Evolutionary conservation across 1,140 invertebrate species (phyloP).

Genomic region (Adoxophyes honmai): DNA sequence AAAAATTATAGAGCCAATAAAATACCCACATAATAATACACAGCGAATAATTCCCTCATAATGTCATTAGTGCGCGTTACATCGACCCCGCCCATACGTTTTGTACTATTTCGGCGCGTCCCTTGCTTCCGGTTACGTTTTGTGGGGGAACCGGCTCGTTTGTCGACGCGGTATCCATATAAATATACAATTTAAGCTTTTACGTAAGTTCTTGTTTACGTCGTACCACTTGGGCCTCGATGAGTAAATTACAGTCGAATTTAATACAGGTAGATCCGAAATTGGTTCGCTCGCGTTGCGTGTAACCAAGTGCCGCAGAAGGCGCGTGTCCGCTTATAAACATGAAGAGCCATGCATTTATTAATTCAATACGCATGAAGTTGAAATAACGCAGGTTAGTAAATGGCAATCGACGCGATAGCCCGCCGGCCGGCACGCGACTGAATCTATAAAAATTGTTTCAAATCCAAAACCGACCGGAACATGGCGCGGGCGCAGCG

Average conservation of each 20-base stretch:
- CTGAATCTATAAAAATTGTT: conserved; percentile 17
- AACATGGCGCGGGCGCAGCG: conserved; percentile 29
- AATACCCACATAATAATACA: too few species aligned
- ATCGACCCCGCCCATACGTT: conserved; percentile 62
- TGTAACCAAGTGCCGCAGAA: not conserved
- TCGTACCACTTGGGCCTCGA: not conserved
- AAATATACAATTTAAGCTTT: conserved; percentile 5
- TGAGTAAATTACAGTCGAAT: not conserved
- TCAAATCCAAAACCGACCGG: conserved; percentile 35
- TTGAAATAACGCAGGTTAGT: conserved; percentile 29
- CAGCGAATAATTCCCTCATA: conserved; percentile 23
- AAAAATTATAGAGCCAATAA: too few species aligned
- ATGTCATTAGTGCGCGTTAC: conserved; percentile 45
- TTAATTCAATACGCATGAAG: conserved; percentile 27
- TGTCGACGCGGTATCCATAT: not conserved
- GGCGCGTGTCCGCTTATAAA: not conserved
- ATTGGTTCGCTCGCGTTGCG: not conserved
- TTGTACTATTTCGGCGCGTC: conserved; percentile 48
- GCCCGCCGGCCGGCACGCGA: conserved; percentile 36
- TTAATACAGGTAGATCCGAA: not conserved
- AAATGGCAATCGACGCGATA: conserved; percentile 34
- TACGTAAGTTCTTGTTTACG: not conserved
- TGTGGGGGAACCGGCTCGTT: conserved; percentile 18
- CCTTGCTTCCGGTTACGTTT: conserved; percentile 49
- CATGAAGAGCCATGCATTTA: conserved; percentile 15